Conservation (phyloP, 2,888 invertebrate species). For the Xestia sexstrigata region DNA sequence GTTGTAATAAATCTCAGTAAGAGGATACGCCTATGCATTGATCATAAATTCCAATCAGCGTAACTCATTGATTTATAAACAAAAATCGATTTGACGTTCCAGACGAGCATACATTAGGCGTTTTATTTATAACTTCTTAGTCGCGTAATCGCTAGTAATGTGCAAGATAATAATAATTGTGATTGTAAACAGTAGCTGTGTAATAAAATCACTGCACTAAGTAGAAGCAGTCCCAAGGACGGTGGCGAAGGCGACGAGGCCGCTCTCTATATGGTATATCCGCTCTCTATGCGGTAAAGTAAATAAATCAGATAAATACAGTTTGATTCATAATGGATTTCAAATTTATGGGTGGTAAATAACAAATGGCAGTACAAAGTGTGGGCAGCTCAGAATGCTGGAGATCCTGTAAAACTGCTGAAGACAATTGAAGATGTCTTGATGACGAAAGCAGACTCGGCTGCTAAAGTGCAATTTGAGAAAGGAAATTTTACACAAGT, state of each 20-base stretch:
- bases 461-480: not conserved
- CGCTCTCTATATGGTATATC: conserved; percentile 57
- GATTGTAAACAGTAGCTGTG: conserved; percentile 43
- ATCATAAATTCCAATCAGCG: conserved; percentile 27
- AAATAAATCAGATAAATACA: conserved; percentile 26
- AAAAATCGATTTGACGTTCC: conserved; percentile 33
- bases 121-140: conserved; percentile 34
- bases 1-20: conserved; percentile 10
- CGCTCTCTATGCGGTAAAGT: conserved; percentile 50
- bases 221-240: conserved; percentile 68
- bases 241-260: conserved; percentile 60
- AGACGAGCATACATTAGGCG: conserved; percentile 37
- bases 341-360: too few relatives aligned
- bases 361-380: not conserved
- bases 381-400: not conserved
- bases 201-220: conserved; percentile 45
- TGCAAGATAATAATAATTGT: conserved; percentile 47
- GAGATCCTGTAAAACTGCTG: not conserved
- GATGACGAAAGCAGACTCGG: not conserved
- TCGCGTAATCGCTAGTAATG: conserved; percentile 38
- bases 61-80: conserved; percentile 40
- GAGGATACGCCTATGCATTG: conserved; percentile 15
- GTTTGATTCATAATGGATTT: not conserved
- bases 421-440: not conserved
- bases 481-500: not conserved